A percentile compares a stretch with the other conserved stretches of the same genome.
Conservation (phyloP, 2,888 invertebrate genomes). For the Perizoma affinitatum region DNA sequence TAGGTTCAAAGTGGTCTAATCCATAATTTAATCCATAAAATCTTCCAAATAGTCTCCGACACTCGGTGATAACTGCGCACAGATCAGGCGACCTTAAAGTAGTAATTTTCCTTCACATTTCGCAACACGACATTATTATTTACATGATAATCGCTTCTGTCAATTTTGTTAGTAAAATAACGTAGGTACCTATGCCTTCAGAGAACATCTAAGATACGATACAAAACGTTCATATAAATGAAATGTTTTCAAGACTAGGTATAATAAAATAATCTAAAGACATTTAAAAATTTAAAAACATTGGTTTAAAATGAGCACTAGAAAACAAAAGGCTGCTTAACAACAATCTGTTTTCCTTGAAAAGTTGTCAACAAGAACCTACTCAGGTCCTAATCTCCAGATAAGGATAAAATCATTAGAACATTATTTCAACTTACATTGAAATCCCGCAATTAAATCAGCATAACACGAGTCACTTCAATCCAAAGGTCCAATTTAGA, state of each 20-base stretch:
- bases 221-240: too few relatives aligned
- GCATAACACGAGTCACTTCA: conserved; percentile 25
- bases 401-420: conserved; percentile 9
- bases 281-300: too few relatives aligned
- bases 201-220: not conserved
- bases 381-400: conserved; percentile 11
- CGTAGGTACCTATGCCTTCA: not conserved
- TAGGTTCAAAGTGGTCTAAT: conserved; percentile 3
- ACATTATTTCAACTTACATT: conserved; percentile 21
- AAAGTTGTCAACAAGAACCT: conserved; percentile 1
- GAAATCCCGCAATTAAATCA: conserved; percentile 17
- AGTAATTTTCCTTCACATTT: conserved; percentile 44
- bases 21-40: not conserved
- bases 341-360: conserved; percentile 1
- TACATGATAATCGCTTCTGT: conserved; percentile 49
- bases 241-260: too few relatives aligned
- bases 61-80: conserved; percentile 23
- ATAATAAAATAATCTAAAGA: too few relatives aligned
- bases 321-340: too few relatives aligned
- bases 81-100: conserved; percentile 42
- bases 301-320: too few relatives aligned
- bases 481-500: conserved; percentile 14
- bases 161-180: conserved; percentile 17
- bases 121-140: conserved; percentile 46
- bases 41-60: not conserved